Conservation (phyloP, 2,113 vertebrate species). For the Hyaena hyaena region DNA sequence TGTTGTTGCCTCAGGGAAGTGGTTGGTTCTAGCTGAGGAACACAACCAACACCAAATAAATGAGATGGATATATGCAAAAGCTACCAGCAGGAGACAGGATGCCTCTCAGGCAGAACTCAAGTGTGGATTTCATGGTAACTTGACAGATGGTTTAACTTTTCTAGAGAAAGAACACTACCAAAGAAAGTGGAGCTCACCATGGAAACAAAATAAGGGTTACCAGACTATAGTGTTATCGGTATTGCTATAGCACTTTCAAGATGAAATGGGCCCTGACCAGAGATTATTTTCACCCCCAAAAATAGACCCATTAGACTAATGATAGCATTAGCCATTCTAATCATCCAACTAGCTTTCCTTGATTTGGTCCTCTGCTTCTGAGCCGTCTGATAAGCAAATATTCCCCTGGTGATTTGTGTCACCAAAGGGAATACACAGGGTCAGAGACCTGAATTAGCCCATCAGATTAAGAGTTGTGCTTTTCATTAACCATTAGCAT, state of each 20-base stretch:
- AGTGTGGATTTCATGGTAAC: neutral
- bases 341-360: neutral
- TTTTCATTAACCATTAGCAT: constrained; percentile 43
- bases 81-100: neutral
- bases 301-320: neutral
- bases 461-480: constrained; percentile 36
- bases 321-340: constrained; percentile 1
- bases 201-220: neutral
- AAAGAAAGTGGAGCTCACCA: neutral
- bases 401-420: neutral
- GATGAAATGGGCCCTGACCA: neutral
- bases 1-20: neutral
- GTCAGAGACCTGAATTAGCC: neutral
- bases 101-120: neutral
- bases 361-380: neutral
- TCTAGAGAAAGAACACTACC: neutral
- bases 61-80: neutral
- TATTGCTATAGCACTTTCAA: neutral
- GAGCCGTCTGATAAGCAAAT: neutral
- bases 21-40: neutral
- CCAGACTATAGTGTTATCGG: neutral
- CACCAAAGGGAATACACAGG: neutral
- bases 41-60: neutral
- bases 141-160: neutral
- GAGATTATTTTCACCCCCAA: neutral